phyloP scores from a whole-genome alignment of 1,140 invertebrate genomes.

The Eulimnadia texana region DNA sequence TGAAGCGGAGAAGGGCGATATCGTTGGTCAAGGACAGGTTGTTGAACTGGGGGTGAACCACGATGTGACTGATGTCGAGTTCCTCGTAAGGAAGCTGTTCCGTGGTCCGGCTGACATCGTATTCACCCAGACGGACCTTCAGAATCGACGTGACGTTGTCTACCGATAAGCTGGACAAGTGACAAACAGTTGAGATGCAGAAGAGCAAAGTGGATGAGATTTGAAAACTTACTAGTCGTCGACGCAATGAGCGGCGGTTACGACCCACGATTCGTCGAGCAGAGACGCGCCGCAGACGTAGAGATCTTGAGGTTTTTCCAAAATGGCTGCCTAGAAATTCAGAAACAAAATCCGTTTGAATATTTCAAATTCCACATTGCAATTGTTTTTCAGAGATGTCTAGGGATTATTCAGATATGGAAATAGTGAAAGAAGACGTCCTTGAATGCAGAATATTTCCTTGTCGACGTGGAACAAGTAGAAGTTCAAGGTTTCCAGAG shows the following conservation, averaged over 20 bases:
- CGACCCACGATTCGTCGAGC: slow-evolving; percentile 34
- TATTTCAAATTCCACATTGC: not conserved
- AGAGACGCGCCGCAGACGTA: slow-evolving; percentile 41
- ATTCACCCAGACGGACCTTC: slow-evolving; percentile 35
- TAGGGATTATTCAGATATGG: not conserved
- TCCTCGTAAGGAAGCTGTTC: slow-evolving; percentile 21
- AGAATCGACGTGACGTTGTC: slow-evolving; percentile 22
- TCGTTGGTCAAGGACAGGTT: slow-evolving; percentile 31
- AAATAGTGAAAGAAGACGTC: not conserved
- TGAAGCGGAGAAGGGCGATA: slow-evolving; percentile 31
- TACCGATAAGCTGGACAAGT: slow-evolving; percentile 3
- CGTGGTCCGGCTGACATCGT: slow-evolving; percentile 30
- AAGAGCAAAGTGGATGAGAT: slow-evolving; percentile 6
- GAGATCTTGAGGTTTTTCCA: slow-evolving; percentile 31
- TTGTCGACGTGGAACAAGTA: not conserved
- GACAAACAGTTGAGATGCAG: no score
- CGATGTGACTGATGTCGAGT: slow-evolving; percentile 23
- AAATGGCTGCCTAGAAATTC: slow-evolving; percentile 29
- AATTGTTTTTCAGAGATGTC: not conserved
- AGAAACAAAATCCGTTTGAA: slow-evolving; percentile 4
- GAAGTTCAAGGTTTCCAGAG: not conserved
- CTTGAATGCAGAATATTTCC: not conserved
- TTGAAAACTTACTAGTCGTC: slow-evolving; percentile 30
- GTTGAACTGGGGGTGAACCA: slow-evolving; percentile 27
- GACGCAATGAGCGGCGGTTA: slow-evolving; percentile 47